These are phyloP conservation scores for Cheirogaleus medius DNA, from an alignment of 2,113 vertebrate genomes.

Conservation along the genomic window DNA sequence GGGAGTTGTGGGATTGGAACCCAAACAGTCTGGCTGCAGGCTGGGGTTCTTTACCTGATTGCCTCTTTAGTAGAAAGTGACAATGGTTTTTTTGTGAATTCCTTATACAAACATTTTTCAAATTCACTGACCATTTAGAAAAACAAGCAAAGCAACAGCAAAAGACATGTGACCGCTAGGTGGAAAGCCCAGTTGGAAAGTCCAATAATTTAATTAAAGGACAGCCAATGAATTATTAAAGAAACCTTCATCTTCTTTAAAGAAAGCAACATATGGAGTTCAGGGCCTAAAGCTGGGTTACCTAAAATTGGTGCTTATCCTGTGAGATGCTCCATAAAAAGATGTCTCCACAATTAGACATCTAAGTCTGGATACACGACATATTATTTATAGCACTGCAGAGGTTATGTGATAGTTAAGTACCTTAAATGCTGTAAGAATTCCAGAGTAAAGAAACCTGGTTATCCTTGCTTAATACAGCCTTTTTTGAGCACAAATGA, in stretches of 20 bases:
- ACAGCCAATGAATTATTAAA: background rate
- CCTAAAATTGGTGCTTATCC: background rate
- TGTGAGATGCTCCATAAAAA: rapidly evolving
- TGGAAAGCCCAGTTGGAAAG: background rate
- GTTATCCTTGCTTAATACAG: background rate
- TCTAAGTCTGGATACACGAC: background rate
- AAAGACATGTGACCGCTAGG: background rate
- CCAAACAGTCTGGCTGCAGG: background rate
- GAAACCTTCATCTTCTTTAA: background rate
- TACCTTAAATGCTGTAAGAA: background rate
- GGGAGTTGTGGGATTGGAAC: background rate
- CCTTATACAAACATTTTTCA: background rate
- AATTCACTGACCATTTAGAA: background rate
- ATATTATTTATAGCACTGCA: rapidly evolving
- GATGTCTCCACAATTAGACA: background rate
- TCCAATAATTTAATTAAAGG: background rate
- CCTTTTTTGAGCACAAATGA: background rate
- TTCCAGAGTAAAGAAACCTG: background rate
- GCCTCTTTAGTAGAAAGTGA: background rate
- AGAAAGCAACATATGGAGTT: background rate
- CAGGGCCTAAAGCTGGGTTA: background rate
- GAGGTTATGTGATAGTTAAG: background rate
- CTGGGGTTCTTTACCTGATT: background rate
- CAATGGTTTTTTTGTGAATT: background rate
- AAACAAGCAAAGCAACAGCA: background rate